phyloP scores from a whole-genome alignment of 2,797 vertebrate species.

The Pantherophis vulpinus region DNA sequence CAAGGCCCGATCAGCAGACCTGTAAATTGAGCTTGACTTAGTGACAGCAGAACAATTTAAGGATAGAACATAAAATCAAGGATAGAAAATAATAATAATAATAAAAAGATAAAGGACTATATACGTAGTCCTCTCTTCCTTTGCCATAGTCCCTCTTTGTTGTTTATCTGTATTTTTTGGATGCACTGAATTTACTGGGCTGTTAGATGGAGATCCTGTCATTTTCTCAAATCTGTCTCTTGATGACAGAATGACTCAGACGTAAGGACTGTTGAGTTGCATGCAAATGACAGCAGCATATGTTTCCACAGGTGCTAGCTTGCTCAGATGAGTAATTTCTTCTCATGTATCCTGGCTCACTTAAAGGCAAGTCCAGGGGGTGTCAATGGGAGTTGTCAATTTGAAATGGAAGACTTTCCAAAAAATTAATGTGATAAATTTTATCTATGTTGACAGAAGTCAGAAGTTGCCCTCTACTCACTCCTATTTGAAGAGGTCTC shows the following conservation, averaged over 20 bases:
- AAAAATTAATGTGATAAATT: neutral
- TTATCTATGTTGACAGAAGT: neutral
- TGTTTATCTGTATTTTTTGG: neutral
- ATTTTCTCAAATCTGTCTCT: neutral
- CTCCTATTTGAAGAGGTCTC: neutral
- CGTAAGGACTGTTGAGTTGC: neutral
- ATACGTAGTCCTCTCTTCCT: neutral
- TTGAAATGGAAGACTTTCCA: neutral
- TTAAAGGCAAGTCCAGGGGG: neutral
- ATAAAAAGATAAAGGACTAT: neutral
- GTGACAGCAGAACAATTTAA: neutral
- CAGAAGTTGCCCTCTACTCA: neutral
- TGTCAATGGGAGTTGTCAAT: slow-evolving; percentile 6
- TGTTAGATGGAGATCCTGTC: neutral
- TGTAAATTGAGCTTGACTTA: neutral
- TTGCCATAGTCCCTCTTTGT: neutral
- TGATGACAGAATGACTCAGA: neutral
- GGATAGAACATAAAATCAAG: neutral
- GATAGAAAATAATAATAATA: neutral
- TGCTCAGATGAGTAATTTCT: neutral
- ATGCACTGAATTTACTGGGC: neutral
- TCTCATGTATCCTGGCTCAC: neutral
- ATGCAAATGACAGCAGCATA: neutral
- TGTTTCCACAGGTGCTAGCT: neutral
- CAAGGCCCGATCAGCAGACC: neutral